Percentiles rank a stretch among this genome's conserved stretches.
Evolutionary conservation across 2,888 invertebrate species (phyloP).

Genomic region (Branchellion lobata): DNA sequence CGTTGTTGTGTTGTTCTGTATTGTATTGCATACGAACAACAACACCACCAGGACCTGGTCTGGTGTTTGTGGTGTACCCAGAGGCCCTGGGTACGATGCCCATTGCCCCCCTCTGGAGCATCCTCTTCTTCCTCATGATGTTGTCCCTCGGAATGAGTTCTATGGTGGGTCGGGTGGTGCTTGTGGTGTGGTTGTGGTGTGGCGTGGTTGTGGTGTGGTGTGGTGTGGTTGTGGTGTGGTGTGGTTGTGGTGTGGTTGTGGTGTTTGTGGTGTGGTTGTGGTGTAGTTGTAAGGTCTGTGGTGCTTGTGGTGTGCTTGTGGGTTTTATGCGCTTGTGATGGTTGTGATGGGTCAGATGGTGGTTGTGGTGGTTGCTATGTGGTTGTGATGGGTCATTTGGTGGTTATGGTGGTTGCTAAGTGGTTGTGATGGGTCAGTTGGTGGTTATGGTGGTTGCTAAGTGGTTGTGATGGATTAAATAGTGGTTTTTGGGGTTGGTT

Average conservation of each 20-base stretch:
- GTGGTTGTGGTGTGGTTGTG: not conserved
- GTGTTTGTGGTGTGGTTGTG: not conserved
- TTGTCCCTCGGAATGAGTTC: conserved; percentile 56
- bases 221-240: not conserved
- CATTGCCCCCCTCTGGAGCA: conserved; percentile 56
- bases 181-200: too few relatives aligned
- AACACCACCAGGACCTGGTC: conserved; percentile 56
- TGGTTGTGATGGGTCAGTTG: too few relatives aligned
- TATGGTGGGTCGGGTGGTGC: conserved; percentile 13
- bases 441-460: too few relatives aligned
- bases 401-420: too few relatives aligned
- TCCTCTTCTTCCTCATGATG: conserved; percentile 59
- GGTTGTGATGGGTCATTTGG: too few relatives aligned
- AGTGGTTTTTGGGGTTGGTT: too few relatives aligned
- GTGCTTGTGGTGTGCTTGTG: not conserved
- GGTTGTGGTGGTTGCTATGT: not conserved
- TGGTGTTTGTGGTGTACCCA: conserved; percentile 50
- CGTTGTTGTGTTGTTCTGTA: too few relatives aligned
- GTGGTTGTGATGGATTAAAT: too few relatives aligned
- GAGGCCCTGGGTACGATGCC: conserved; percentile 58
- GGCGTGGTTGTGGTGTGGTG: not conserved
- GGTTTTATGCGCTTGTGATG: not conserved
- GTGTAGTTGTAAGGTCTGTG: not conserved
- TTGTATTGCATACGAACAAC: too few relatives aligned
- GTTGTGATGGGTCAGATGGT: not conserved